Conservation (phyloP, 1,140 invertebrate species). For the Aphelenchoides avenae region DNA sequence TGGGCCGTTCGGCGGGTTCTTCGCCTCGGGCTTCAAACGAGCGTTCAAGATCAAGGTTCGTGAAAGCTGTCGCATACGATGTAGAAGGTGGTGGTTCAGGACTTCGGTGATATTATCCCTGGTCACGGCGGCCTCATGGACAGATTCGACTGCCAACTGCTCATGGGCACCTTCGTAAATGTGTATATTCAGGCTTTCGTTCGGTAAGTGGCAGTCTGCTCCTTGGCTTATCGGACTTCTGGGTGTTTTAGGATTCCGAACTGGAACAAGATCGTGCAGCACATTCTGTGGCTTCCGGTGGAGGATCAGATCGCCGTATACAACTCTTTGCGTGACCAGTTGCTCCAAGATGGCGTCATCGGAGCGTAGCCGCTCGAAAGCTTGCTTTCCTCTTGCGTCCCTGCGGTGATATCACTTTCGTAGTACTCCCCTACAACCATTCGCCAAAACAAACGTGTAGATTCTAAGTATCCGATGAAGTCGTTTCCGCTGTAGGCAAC, state of each 20-base stretch:
- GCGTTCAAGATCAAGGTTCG: constrained; percentile 95
- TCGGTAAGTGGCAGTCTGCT: no score
- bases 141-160: constrained; percentile 95
- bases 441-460: no score
- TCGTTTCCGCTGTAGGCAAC: no score
- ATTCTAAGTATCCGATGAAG: no score
- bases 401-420: no score
- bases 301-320: constrained; percentile 54
- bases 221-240: no score
- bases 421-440: no score
- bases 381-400: no score
- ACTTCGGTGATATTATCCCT: constrained; percentile 82
- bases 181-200: constrained; percentile 96
- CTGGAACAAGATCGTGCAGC: constrained; percentile 51
- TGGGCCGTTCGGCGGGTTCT: constrained; percentile 98
- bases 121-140: constrained; percentile 99
- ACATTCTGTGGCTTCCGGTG: constrained; percentile 50
- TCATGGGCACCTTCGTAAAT: constrained; percentile 98
- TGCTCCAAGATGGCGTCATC: constrained; percentile 29
- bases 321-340: constrained; percentile 38
- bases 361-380: no score
- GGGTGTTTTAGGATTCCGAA: constrained; percentile 53
- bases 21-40: constrained; percentile 96
- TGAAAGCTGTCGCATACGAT: neutral
- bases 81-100: constrained; percentile 64